Evolutionary conservation across 2,888 invertebrate species (phyloP).

Genomic region (Drosophila diplacantha): DNA sequence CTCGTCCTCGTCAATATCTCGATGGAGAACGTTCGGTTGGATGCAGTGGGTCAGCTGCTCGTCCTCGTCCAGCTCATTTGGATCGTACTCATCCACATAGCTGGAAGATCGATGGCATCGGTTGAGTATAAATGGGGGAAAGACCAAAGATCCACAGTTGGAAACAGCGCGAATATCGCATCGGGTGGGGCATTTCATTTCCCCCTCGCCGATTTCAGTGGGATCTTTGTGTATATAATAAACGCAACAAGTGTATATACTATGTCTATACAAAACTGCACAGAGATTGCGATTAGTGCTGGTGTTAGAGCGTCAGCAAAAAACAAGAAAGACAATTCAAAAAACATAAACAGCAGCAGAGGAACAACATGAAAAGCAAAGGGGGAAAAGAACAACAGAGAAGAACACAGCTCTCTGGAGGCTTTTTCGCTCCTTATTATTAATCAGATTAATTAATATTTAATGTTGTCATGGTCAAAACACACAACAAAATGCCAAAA

Average conservation of each 20-base stretch:
- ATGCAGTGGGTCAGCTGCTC: conserved; percentile 83
- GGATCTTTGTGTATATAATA: conserved; percentile 43
- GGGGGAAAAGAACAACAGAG: conserved; percentile 10
- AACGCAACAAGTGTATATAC: conserved; percentile 32
- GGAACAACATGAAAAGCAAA: conserved; percentile 20
- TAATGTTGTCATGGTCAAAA: conserved; percentile 69
- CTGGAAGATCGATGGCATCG: conserved; percentile 78
- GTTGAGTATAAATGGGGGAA: conserved; percentile 3
- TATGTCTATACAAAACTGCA: conserved; percentile 25
- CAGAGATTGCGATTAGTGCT: conserved; percentile 51
- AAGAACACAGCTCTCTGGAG: conserved; percentile 18
- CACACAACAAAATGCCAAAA: conserved; percentile 33
- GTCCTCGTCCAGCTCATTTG: conserved; percentile 82
- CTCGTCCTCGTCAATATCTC: conserved; percentile 10
- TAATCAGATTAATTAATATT: conserved; percentile 67
- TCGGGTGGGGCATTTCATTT: conserved; percentile 28
- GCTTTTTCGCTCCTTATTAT: conserved; percentile 48
- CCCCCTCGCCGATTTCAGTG: conserved; percentile 50
- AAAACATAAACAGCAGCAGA: conserved; percentile 13
- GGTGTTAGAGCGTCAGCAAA: conserved; percentile 45
- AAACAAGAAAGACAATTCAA: conserved; percentile 19
- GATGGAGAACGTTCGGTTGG: conserved; percentile 82
- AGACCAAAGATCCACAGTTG: conserved; percentile 39
- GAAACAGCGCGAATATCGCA: conserved; percentile 54
- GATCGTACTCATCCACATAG: conserved; percentile 84